Percentiles rank a stretch among this genome's conserved stretches.
Conservation (phyloP, 2,888 invertebrate species). For the Odontothrips loti region DNA sequence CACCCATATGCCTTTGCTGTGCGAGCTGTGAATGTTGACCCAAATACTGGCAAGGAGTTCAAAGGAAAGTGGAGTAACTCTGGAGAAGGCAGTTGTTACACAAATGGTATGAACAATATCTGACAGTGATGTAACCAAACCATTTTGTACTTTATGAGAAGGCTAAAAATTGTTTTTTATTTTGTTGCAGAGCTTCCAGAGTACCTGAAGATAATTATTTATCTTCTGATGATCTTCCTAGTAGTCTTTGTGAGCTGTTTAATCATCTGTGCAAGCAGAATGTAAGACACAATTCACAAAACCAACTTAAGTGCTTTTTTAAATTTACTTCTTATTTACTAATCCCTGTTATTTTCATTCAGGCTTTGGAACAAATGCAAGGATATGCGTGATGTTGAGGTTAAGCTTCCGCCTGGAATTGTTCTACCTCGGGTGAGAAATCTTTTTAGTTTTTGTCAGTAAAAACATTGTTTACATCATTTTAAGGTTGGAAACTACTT, state of each 20-base stretch:
- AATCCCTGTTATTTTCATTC: conserved; percentile 39
- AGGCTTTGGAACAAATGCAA: conserved; percentile 59
- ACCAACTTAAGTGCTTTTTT: neutral
- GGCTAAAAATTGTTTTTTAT: neutral
- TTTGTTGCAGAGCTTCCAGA: conserved; percentile 34
- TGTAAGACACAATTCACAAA: neutral
- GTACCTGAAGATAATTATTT: neutral
- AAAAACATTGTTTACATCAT: neutral
- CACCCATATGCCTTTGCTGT: conserved; percentile 41
- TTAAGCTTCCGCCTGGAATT: conserved; percentile 63
- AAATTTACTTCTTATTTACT: conserved; percentile 28
- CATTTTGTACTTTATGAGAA: neutral
- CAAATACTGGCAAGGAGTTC: conserved; percentile 37
- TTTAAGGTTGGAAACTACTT: neutral
- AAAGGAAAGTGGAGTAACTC: conserved; percentile 48
- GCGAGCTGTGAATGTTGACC: conserved; percentile 46
- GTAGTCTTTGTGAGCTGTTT: neutral
- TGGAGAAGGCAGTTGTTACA: conserved; percentile 47
- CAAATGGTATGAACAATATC: conserved; percentile 41
- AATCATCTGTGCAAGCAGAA: neutral
- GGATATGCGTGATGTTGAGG: conserved; percentile 63
- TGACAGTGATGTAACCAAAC: neutral
- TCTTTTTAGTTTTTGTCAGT: neutral
- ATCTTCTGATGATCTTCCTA: neutral
- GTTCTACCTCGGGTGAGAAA: conserved; percentile 47